Conservation (phyloP, 2,113 vertebrate species). For the Sinocyclocheilus anshuiensis region DNA sequence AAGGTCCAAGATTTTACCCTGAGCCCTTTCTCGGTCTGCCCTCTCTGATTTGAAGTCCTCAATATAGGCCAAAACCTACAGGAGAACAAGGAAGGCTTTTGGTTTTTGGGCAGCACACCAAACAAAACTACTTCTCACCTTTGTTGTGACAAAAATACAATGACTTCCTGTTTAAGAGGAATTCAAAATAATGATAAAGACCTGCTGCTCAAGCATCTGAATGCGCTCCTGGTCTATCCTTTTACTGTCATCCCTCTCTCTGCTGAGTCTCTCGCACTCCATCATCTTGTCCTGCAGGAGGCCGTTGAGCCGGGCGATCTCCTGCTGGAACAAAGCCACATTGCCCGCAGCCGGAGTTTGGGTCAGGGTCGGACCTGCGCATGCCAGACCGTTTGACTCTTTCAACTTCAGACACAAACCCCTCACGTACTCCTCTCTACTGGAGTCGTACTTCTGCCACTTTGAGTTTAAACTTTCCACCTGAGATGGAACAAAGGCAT, state of each 20-base stretch:
- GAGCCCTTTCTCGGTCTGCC: conserved; percentile 87
- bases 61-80: conserved; percentile 85
- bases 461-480: conserved; percentile 89
- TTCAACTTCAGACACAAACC: conserved; percentile 81
- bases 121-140: conserved; percentile 2
- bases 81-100: neutral
- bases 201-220: conserved; percentile 94
- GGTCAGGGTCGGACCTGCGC: neutral
- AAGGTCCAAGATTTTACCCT: conserved; percentile 84
- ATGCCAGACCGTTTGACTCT: conserved; percentile 66
- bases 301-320: conserved; percentile 85
- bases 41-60: conserved; percentile 91
- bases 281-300: conserved; percentile 83
- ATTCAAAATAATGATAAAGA: conserved; percentile 57
- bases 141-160: neutral
- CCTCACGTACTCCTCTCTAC: conserved; percentile 87
- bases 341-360: conserved; percentile 30
- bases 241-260: conserved; percentile 70
- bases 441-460: conserved; percentile 92
- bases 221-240: conserved; percentile 74
- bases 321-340: conserved; percentile 78
- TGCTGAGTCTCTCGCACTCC: conserved; percentile 66
- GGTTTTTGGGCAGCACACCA: neutral
- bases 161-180: conserved; percentile 16
- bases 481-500: conserved; percentile 66